Evolutionary conservation across 2,888 invertebrate genomes (phyloP), one percentile per base, ranked within the genome.

Genomic region (Bruchidius siliquastri): DNA sequence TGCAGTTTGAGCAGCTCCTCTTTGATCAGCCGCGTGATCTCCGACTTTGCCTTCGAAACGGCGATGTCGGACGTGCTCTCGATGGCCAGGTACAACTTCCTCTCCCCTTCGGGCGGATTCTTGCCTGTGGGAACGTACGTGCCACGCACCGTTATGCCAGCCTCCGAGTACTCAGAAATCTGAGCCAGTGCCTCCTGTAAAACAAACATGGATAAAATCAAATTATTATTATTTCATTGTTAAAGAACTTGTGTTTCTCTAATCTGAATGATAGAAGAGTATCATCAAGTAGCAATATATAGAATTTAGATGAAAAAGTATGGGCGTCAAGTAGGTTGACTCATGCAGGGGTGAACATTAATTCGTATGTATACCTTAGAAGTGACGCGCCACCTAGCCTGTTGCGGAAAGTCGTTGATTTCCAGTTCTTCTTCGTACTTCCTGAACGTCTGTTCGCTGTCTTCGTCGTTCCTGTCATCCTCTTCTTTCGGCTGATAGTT

Each of bases 341-440:
- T n/a, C n/a, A n/a, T n/a, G n/a, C n/a, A n/a, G n/a, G n/a, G n/a
- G n/a, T n/a, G n/a, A n/a, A n/a, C n/a, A n/a, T n/a, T n/a, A n/a
- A n/a, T n/a, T n/a, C n/a, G n/a, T n/a, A n/a, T n/a, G n/a, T n/a
- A n/a, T 69, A 93, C 93, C 91, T 97, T 98, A 79, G 96, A 97
- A 4, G 99, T 99, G 74, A 99, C 97, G 79, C 97, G 91, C 97
- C 98, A 99, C 75, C 99, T 90, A 0, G 99, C 98, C 85, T 98
- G 98, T 83, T 99, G 99, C 30, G 99, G 99, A 88, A 99, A 99
- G 87, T 99, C 99, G 85, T 99, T 99, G 84, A 99, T 99, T 88
- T 99, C 99, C 80, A 99, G 89, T 85, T 99, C 99, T 81, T 99
- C 99, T 87, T 99, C 99, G 86, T 97, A 99, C 83, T 98, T 96